Conservation (phyloP, 2,888 invertebrate genomes). For the Phyto melanocephala region DNA sequence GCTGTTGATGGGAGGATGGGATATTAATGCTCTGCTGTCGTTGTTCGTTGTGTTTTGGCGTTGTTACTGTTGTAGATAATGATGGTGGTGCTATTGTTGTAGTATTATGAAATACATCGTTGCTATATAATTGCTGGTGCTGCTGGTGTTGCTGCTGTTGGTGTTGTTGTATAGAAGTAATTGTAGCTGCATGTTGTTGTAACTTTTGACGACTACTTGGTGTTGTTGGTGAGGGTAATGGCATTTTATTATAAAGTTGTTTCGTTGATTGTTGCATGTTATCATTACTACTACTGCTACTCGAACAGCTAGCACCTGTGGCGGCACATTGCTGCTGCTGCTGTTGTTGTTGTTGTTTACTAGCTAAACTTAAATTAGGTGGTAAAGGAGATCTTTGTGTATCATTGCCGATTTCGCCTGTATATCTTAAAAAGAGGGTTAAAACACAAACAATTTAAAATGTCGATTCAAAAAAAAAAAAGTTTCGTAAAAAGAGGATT, state of each 20-base stretch:
- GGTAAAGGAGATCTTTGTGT: constrained; percentile 79
- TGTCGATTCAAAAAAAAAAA: no score
- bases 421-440: constrained; percentile 71
- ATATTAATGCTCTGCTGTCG: constrained; percentile 51
- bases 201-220: constrained; percentile 58
- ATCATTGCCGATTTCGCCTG: constrained; percentile 78
- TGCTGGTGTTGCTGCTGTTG: constrained; percentile 55
- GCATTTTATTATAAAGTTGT: constrained; percentile 66
- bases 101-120: constrained; percentile 60
- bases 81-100: constrained; percentile 53
- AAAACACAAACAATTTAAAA: no score
- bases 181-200: constrained; percentile 63
- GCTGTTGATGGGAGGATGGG: constrained; percentile 23
- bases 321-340: not conserved
- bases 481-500: no score
- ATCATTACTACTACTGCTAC: constrained; percentile 50
- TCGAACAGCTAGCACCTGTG: constrained; percentile 36
- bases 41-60: constrained; percentile 66
- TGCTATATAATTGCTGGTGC: constrained; percentile 63
- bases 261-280: constrained; percentile 53
- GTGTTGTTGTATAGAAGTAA: constrained; percentile 54
- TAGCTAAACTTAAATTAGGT: constrained; percentile 77
- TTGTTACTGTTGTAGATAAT: constrained; percentile 55
- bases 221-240: constrained; percentile 68
- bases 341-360: constrained; percentile 71